Evolutionary conservation across 2,797 vertebrate genomes (phyloP).

Genomic region (Scyliorhinus canicula): DNA sequence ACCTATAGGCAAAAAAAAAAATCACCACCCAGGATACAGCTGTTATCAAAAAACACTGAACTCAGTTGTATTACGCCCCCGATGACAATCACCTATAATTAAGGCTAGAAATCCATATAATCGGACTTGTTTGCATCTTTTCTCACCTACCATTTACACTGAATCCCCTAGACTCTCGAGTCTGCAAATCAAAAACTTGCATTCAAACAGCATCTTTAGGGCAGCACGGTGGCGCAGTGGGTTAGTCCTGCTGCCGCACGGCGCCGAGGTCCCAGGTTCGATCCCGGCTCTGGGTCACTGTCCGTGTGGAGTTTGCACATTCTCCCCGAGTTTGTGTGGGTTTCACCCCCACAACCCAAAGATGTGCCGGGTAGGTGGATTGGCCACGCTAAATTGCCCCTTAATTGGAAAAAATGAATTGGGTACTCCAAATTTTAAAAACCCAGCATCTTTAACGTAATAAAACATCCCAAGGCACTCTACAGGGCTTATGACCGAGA

Average conservation of each 20-base stretch:
- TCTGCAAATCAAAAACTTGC: too few species aligned
- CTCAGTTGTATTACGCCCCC: not conserved
- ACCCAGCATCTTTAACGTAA: not conserved
- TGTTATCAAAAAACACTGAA: not conserved
- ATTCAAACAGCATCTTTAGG: not conserved
- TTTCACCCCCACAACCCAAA: too few species aligned
- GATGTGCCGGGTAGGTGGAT: too few species aligned
- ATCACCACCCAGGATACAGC: not conserved
- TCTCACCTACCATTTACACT: not conserved
- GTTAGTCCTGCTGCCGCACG: too few species aligned
- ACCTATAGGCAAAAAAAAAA: not conserved
- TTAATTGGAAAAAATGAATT: too few species aligned
- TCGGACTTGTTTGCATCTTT: not conserved
- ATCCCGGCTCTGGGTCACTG: too few species aligned
- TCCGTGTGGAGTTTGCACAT: too few species aligned
- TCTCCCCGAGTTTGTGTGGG: too few species aligned
- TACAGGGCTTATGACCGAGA: not conserved
- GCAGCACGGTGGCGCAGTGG: too few species aligned
- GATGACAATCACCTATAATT: not conserved
- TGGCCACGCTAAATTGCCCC: too few species aligned
- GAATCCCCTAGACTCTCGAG: not conserved
- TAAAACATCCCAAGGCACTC: not conserved
- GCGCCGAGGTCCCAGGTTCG: too few species aligned
- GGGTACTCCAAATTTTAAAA: too few species aligned
- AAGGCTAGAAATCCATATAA: not conserved